Conservation (phyloP, 1,140 invertebrate genomes). For the Bombus sibiricus region DNA sequence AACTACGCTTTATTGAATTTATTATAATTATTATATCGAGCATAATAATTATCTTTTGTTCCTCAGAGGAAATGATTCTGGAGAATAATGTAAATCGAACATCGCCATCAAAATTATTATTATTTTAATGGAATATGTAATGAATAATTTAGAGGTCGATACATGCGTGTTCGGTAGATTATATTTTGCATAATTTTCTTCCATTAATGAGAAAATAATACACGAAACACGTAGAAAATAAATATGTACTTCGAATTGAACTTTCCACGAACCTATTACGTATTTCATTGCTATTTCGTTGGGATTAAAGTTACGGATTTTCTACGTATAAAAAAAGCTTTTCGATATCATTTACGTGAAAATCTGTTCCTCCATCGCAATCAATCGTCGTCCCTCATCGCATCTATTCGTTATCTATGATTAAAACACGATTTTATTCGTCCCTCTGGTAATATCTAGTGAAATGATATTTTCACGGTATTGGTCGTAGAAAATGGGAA, state of each 20-base stretch:
- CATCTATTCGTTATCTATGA: not conserved
- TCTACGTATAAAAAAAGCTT: not conserved
- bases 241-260: not conserved
- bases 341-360: too few species aligned
- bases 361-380: not conserved
- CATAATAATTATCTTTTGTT: not conserved
- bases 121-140: not conserved
- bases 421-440: not conserved
- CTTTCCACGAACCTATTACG: not conserved
- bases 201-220: not conserved
- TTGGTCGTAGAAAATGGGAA: not conserved
- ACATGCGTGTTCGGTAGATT: not conserved
- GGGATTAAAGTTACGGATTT: not conserved
- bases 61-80: not conserved
- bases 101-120: not conserved
- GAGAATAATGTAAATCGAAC: not conserved
- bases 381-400: not conserved
- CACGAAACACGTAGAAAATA: not conserved
- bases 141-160: not conserved
- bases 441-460: not conserved
- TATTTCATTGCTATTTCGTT: not conserved
- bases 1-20: too few species aligned
- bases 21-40: too few species aligned
- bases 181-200: not conserved
- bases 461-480: not conserved